A percentile compares a stretch with the other conserved stretches of the same genome.
Evolutionary conservation across 2,888 invertebrate genomes (phyloP).

Genomic region (Drosophila limbata): DNA sequence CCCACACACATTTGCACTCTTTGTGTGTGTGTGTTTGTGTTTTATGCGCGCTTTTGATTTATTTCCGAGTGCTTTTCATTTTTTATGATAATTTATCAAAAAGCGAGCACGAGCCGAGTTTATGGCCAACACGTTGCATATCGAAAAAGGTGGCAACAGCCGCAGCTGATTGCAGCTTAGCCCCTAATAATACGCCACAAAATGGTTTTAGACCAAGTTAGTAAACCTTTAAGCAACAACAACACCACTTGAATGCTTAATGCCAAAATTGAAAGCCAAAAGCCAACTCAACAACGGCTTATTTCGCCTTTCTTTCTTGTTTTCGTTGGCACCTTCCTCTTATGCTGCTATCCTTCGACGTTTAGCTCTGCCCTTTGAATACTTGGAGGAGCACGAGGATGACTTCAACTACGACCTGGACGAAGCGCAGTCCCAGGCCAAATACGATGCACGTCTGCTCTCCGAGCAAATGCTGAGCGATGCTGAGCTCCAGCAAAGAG

Average conservation of each 20-base stretch:
- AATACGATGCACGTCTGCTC: constrained; percentile 84
- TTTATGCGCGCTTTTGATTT: constrained; percentile 64
- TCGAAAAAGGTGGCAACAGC: constrained; percentile 59
- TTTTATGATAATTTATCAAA: constrained; percentile 77
- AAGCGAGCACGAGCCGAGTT: constrained; percentile 26
- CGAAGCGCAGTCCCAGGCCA: constrained; percentile 85
- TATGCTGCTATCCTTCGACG: neutral
- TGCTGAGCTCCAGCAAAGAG: constrained; percentile 63
- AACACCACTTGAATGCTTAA: constrained; percentile 27
- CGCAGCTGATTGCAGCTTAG: constrained; percentile 61
- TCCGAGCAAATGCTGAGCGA: constrained; percentile 83
- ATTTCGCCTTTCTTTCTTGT: constrained; percentile 36
- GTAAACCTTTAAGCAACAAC: constrained; percentile 29
- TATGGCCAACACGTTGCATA: constrained; percentile 32
- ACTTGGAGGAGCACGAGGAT: constrained; percentile 83
- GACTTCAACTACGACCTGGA: constrained; percentile 85
- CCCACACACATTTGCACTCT: neutral
- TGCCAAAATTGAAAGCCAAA: constrained; percentile 31
- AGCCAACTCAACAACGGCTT: constrained; percentile 63
- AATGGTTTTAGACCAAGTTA: constrained; percentile 52
- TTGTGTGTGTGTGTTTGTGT: constrained; percentile 24
- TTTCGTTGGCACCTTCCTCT: constrained; percentile 1
- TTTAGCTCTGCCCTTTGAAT: constrained; percentile 82
- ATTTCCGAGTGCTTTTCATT: constrained; percentile 67
- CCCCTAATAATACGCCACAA: constrained; percentile 49